Evolutionary conservation across 1,140 invertebrate species (phyloP).

Genomic region (Drosophila seguyi): DNA sequence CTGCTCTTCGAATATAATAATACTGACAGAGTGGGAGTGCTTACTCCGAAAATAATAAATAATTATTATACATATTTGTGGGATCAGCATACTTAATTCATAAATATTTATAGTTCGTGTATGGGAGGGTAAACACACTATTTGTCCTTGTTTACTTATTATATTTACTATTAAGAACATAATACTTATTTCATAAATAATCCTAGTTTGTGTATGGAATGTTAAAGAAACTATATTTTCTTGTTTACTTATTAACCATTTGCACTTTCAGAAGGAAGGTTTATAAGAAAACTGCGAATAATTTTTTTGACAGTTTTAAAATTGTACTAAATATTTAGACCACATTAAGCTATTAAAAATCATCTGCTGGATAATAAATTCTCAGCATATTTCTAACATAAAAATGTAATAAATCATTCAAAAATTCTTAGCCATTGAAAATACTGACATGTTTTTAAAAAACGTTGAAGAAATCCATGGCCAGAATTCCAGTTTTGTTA

Average conservation of each 20-base stretch:
- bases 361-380: no score
- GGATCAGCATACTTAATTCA: not conserved
- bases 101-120: not conserved
- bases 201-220: not conserved
- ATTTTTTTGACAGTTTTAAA: not conserved
- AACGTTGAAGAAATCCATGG: no score
- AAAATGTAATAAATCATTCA: no score
- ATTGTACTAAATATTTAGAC: not conserved
- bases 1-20: not conserved
- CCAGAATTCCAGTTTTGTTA: no score
- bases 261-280: not conserved
- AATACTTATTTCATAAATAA: not conserved
- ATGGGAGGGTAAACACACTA: not conserved
- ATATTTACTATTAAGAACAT: not conserved
- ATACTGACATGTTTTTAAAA: no score
- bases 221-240: not conserved
- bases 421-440: no score
- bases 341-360: not conserved
- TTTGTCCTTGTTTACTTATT: no score
- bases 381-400: no score
- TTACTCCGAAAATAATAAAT: constrained; percentile 1
- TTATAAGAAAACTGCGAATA: not conserved
- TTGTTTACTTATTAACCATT: no score
- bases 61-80: not conserved
- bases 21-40: not conserved